These are phyloP conservation scores for Cryptocheilus praepositus DNA, from an alignment of 2,888 invertebrate genomes.

Conservation along the genomic window DNA sequence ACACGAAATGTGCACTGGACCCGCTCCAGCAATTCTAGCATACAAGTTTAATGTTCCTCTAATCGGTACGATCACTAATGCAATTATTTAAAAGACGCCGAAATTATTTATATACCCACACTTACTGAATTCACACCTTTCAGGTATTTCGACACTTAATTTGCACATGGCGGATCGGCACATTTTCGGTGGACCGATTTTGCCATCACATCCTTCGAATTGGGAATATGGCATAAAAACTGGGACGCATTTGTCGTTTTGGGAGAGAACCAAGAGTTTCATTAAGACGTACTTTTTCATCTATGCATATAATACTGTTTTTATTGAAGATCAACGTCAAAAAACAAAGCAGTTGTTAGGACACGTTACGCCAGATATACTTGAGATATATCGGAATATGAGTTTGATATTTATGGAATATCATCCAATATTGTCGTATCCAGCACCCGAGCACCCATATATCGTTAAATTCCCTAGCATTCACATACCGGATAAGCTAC, in stretches of 20 bases:
- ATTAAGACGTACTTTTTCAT: conserved; percentile 25
- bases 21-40: conserved; percentile 76
- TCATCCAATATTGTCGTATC: conserved; percentile 28
- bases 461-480: conserved; percentile 36
- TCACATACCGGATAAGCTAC: conserved; percentile 27
- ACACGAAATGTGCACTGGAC: conserved; percentile 76
- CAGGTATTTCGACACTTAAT: conserved; percentile 10
- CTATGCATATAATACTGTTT: conserved; percentile 13
- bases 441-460: conserved; percentile 32
- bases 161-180: conserved; percentile 23
- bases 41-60: conserved; percentile 77
- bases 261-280: conserved; percentile 39
- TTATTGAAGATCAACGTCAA: conserved; percentile 30
- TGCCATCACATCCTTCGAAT: conserved; percentile 48
- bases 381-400: conserved; percentile 37
- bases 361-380: conserved; percentile 34
- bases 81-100: neutral
- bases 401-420: conserved; percentile 41
- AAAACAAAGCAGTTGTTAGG: conserved; percentile 46
- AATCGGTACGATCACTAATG: conserved; percentile 62
- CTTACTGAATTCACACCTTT: conserved; percentile 22
- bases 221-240: conserved; percentile 42
- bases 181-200: conserved; percentile 34
- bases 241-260: conserved; percentile 38
- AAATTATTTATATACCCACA: too few species aligned